Evolutionary conservation across 2,113 vertebrate species (phyloP).

Genomic region (Mobula birostris): DNA sequence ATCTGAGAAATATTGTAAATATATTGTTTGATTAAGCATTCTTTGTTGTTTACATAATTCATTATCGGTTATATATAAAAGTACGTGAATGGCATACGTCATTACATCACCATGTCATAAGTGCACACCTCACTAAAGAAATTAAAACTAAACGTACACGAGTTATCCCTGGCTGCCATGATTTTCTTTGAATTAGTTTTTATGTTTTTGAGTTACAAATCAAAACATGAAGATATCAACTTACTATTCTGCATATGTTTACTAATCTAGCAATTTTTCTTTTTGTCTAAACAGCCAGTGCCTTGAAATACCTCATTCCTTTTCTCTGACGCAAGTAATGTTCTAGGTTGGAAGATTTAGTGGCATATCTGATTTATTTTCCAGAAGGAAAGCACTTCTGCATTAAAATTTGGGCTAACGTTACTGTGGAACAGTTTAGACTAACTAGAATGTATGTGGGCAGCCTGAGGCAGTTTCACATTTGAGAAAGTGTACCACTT

Average conservation of each 20-base stretch:
- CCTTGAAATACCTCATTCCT: background rate
- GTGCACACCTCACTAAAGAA: too few species aligned
- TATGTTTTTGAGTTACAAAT: too few species aligned
- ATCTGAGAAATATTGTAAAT: too few species aligned
- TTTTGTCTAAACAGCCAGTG: background rate
- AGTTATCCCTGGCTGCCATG: too few species aligned
- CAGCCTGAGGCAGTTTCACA: background rate
- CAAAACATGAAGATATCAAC: background rate
- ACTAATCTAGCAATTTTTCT: background rate
- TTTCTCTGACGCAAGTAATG: background rate
- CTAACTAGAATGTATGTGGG: background rate
- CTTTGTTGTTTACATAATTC: too few species aligned
- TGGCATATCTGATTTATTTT: background rate
- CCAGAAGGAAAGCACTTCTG: background rate
- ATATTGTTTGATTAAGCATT: too few species aligned
- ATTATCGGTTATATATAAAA: too few species aligned
- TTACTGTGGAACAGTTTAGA: background rate
- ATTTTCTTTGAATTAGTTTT: too few species aligned
- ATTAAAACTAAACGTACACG: too few species aligned
- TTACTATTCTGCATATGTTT: background rate
- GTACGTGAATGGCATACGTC: too few species aligned
- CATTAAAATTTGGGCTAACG: background rate
- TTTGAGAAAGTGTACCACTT: background rate
- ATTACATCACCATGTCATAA: too few species aligned
- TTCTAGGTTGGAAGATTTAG: background rate